Base-by-base conservation (phyloP, 2,113 vertebrate species). In the Corythoichthys intestinalis region DNA sequence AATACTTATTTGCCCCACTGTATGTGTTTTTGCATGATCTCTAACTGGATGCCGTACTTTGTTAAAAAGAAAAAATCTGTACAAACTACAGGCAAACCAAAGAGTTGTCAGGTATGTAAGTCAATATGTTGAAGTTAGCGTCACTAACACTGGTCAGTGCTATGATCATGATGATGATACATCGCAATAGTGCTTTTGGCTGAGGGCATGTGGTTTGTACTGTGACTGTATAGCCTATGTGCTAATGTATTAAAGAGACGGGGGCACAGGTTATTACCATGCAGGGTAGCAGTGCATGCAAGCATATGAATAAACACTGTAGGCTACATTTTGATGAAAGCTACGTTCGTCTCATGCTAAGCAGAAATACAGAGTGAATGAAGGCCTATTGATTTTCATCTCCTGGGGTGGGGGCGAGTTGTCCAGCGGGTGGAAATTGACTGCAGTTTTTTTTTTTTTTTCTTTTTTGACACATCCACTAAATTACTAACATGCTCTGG, bases 391-490 rank as follows among this genome's bases (percentile, higher is more conserved):
- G 41, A 63, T 47, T 63, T 28, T 63, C 60, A 28, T 63, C n/a
- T 47, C 1, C 8, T 4, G 12, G 4, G 41, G 15, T 6, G 2
- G 15, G 41, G 41, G 38, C 6, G 6, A 10, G 41, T 63, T 13
- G 60, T 63, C 60, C 60, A 15, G 60, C 17, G n/a, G 60, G 41
- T 63, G 60, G 60, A 46, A 46, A 63, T 63, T 63, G n/a, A 63
- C 60, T 46, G n/a, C 60, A 47, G n/a, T 63, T 46, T 38, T 63
- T 46, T 28, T 41, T 41, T 63, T 44, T 44, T 44, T 8, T 8
- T 44, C 41, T 44, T 44, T 8, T 8, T 44, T 8, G 60, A 63
- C 39, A 62, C 60, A 34, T 46, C 60, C 15, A 46, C 41, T 63
- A 46, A 63, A 63, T 63, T 46, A 63, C 41, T 28, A 47, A 46